Base-by-base conservation (phyloP, 2,888 invertebrate genomes). In the Cosmorhoe ocellata region DNA sequence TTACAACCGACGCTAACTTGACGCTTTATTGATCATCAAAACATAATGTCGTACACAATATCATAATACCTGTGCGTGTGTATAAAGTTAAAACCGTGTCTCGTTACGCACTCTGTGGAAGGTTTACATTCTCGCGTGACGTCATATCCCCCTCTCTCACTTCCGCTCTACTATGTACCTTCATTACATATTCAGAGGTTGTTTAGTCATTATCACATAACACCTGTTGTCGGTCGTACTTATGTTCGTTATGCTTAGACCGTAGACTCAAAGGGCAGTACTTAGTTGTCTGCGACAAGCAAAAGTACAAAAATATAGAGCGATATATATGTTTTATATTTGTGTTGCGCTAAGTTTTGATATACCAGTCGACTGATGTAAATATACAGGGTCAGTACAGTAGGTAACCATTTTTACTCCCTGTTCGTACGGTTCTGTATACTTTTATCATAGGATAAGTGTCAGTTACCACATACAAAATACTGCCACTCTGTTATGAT, bases 121-220 rank as follows among this genome's bases (percentile, higher is more conserved):
- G 59, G 58, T 58, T 57, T 54, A 57, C 51, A 43, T 46, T 42
- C 43, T 48, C 57, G 45, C 31, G 67, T 72, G 79, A 76, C 76
- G 76, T 75, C 74, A 78, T 61, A 52, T 26, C 37, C 37, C 55
- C 63, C 49, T 59, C 50, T 52, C 53, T 58, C 61, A 51, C 51
- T 71, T 71, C 61, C 66, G 63, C 64, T 56, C 53, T 61, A 24
- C 36, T 36, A 22, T 10, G 36, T 67, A 67, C 74, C 73, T 75
- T 84, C 80, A 84, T 86, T 82, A 84, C 73, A 77, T 81, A 86
- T 86, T 84, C 84, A 84, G 76, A 82, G 74, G 81, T 78, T 84
- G 84, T 84, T 84, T 84, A 85, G 82, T 83, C 85, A 84, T 87
- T 86, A 87, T 78, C 83, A 76, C 76, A 74, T 74, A 74, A 75